Conservation (phyloP, 2,888 invertebrate genomes). For the Dasysyrphus albostriatus region DNA sequence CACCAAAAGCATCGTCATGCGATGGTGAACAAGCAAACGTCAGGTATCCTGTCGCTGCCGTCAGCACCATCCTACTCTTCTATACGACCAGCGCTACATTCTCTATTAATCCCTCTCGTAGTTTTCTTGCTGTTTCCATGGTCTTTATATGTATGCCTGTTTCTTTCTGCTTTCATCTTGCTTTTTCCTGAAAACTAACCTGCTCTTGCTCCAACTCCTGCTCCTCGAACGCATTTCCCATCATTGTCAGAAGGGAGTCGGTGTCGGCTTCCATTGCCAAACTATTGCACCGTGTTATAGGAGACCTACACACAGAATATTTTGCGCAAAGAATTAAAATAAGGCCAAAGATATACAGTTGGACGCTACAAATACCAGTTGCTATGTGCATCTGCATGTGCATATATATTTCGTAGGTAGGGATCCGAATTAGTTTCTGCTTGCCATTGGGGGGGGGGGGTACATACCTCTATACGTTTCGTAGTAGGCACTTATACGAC, state of each 20-base stretch:
- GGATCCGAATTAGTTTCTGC: slow-evolving; percentile 62
- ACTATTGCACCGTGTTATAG: slow-evolving; percentile 52
- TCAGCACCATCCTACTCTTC: slow-evolving; percentile 55
- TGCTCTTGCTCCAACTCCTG: not conserved
- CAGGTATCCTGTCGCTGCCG: slow-evolving; percentile 62
- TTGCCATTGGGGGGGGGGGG: slow-evolving; percentile 22
- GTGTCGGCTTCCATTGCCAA: slow-evolving; percentile 45
- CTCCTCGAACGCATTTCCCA: not conserved
- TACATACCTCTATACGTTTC: not conserved
- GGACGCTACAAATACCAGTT: slow-evolving; percentile 56
- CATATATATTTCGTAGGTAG: slow-evolving; percentile 7
- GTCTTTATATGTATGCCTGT: not conserved
- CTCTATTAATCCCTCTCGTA: slow-evolving; percentile 44
- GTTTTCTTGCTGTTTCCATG: slow-evolving; percentile 50
- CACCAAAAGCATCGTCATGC: slow-evolving; percentile 49
- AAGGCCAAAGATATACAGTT: slow-evolving; percentile 70
- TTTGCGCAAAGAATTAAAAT: slow-evolving; percentile 72
- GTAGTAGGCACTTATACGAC: slow-evolving; percentile 18
- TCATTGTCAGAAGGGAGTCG: slow-evolving; percentile 3
- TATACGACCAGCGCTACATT: slow-evolving; percentile 19
- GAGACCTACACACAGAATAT: slow-evolving; percentile 63
- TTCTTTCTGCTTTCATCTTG: slow-evolving; percentile 59
- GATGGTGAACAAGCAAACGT: slow-evolving; percentile 56
- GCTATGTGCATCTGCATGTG: slow-evolving; percentile 31
- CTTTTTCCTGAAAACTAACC: slow-evolving; percentile 39